Base-by-base conservation (phyloP, 2,797 vertebrate species). In the Threskiornis aethiopicus region DNA sequence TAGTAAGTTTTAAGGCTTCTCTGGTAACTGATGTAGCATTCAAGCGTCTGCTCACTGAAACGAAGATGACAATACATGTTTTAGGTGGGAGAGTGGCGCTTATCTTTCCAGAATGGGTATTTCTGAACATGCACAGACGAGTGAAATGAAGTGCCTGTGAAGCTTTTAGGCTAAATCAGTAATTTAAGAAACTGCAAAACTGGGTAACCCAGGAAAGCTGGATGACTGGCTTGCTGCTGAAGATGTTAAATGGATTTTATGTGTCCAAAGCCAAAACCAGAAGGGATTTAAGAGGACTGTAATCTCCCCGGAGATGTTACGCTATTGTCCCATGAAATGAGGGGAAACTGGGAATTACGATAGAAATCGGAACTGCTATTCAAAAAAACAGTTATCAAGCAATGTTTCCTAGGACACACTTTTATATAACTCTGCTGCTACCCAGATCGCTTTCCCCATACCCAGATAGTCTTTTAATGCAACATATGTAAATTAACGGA, bases 401-500 rank as follows among this genome's bases (percentile, higher is more conserved):
- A 72, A 37, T 46, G 52, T 67, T 46, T 82, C 35, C 11, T 37
- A 67, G 24, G 37, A 87, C 4, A 82, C 4, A 3, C 13, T 78
- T 57, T 58, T 66, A 15, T 24, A 2, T 9, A 87, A 44, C 5
- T 42, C n/a, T 66, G 33, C n/a, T 80, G 64, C 35, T 72, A 55
- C 16, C 14, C 29, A 85, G 17, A 52, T 57, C 58, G 16, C 35
- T 67, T 82, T 69, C 15, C 31, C 12, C 31, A 49, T 26, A 39
- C 8, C 9, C 26, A 47, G n/a, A 35, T 0, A 51, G 5, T 25
- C 14, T 83, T 73, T 59, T 22, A 84, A 67, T 0, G 0, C 33
- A 44, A 55, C 4, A 57, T 4, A 35, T 16, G 13, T 28, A 77
- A 91, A 69, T 58, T 70, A 12, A 80, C 7, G 14, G 26, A 89